Evolutionary conservation across 2,797 vertebrate genomes (phyloP), one percentile per base, ranked within the genome.

Genomic region (Telmatherina bonti): DNA sequence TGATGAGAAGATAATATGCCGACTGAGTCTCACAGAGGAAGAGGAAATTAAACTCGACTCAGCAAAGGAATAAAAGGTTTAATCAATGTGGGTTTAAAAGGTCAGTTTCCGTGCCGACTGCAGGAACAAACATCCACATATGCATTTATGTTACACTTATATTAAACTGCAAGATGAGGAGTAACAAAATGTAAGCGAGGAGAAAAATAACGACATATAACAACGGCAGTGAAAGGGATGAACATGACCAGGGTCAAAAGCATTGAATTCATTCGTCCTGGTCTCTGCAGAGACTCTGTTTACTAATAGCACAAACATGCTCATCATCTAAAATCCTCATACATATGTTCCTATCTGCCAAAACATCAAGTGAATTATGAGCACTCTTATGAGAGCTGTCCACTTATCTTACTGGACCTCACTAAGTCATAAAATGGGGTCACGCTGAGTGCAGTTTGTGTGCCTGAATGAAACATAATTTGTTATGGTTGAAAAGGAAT

Each of bases 401-500:
- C 83, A 71, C 67, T 87, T 71, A 78, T 87, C 84, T 86, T 64
- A 26, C 41, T 67, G 83, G 83, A 82, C 84, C 83, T 79, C 76
- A 9, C 59, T 10, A 55, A 77, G 82, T 75, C 79, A 62, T 74
- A 80, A 80, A 83, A 67, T 3, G 56, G 64, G 80, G 76, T 87
- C 81, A 71, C 30, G 4, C 2, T 2, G 26, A 82, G 74, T 76
- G 68, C 68, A 67, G 65, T 68, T 78, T 59, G 76, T 29, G 26
- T 51, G 53, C 74, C 64, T 11, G 35, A 74, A 73, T 38, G 70
- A 73, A 74, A 54, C 41, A 64, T 74, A 59, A 72, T 89, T 87
- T 84, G 88, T 90, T 83, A 74, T 82, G 78, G 69, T 76, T 47
- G 61, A 80, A 82, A 83, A 81, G 66, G 62, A 71, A 79, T 89